phyloP scores from a whole-genome alignment of 2,113 vertebrate species.

The Grammomys surdaster region DNA sequence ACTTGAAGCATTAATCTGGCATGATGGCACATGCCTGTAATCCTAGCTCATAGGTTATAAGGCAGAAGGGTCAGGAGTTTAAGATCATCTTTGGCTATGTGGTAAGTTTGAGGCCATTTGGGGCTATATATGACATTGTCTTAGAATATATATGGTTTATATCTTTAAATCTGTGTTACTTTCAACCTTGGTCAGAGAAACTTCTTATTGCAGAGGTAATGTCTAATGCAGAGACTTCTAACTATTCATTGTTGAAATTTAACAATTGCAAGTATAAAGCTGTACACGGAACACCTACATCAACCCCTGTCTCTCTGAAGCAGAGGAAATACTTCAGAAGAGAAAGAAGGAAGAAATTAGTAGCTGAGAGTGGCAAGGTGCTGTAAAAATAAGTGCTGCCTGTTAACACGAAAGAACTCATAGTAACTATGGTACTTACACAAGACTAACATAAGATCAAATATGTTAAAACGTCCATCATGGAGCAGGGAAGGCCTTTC shows the following conservation, averaged over 20 bases:
- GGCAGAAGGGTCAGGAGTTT: background rate
- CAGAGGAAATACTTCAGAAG: background rate
- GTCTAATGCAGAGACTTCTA: background rate
- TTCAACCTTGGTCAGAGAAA: background rate
- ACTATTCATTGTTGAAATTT: background rate
- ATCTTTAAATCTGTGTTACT: background rate
- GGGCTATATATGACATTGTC: background rate
- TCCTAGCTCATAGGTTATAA: background rate
- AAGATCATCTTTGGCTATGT: background rate
- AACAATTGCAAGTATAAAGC: background rate
- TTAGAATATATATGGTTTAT: background rate
- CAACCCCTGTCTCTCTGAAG: background rate
- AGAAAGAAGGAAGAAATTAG: background rate
- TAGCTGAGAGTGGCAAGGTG: background rate
- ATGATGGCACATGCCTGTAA: background rate
- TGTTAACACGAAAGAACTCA: background rate
- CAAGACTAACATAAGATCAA: too few relatives aligned
- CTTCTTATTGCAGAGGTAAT: background rate
- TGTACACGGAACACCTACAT: background rate
- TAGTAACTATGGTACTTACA: too few relatives aligned
- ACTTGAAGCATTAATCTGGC: background rate
- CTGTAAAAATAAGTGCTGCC: background rate
- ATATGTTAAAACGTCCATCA: background rate
- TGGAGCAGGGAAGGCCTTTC: rapidly evolving
- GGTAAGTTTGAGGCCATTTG: background rate